Percentiles rank a stretch among this genome's conserved stretches.
Conservation (phyloP, 1,140 invertebrate genomes). For the Drosophila erecta region DNA sequence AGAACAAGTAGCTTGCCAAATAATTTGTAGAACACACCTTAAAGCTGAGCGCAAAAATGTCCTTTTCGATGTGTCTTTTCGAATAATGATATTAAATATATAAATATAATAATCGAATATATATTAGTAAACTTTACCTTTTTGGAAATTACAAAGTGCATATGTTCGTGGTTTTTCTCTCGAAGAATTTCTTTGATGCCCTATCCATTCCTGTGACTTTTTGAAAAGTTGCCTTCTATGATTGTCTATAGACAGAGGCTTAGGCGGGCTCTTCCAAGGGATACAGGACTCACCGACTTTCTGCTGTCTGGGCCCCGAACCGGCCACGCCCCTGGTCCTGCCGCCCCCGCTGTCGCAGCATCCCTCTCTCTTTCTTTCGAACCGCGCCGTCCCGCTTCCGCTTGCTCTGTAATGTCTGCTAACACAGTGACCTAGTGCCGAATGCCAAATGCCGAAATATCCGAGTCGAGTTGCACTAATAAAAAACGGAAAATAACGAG, state of each 20-base stretch:
- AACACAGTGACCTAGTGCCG: conserved; percentile 84
- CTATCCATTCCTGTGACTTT: background rate
- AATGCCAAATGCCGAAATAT: conserved; percentile 18
- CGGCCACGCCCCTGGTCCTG: conserved; percentile 19
- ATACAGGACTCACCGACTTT: background rate
- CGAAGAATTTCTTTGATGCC: background rate
- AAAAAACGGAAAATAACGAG: background rate
- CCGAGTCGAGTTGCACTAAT: conserved; percentile 1
- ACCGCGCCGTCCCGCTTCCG: background rate
- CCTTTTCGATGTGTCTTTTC: background rate
- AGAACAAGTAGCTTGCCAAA: no score
- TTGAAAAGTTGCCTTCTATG: background rate
- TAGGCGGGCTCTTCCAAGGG: background rate
- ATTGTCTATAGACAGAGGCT: background rate
- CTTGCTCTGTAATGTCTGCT: conserved; percentile 41
- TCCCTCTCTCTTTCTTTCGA: background rate
- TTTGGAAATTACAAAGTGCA: no score
- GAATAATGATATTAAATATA: no score
- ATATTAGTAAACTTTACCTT: no score
- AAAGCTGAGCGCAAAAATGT: background rate
- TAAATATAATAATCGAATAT: no score
- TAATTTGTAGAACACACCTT: background rate
- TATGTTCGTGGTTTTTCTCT: background rate
- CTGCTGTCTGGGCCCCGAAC: background rate
- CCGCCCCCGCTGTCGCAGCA: background rate